These are phyloP conservation scores for Mamestra brassicae DNA, from an alignment of 2,888 invertebrate species.

Conservation along the genomic window DNA sequence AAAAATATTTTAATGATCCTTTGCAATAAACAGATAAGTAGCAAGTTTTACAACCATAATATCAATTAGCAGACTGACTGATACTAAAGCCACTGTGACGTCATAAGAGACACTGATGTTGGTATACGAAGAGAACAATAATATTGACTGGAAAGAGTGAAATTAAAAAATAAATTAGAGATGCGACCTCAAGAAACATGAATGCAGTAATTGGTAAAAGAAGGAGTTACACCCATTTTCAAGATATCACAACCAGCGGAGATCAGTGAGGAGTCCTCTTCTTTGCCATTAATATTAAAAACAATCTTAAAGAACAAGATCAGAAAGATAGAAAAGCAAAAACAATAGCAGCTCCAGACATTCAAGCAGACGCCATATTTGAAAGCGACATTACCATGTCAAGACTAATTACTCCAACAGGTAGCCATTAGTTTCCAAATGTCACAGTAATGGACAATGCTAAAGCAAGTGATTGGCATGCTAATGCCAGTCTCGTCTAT, in stretches of 20 bases:
- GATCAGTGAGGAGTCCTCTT: neutral
- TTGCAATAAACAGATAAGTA: neutral
- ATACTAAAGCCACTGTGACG: neutral
- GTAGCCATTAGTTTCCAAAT: conserved; percentile 71
- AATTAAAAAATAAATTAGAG: neutral
- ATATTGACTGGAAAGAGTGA: neutral
- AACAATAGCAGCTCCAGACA: neutral
- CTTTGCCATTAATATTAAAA: neutral
- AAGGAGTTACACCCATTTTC: too few species aligned
- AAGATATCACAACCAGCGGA: neutral
- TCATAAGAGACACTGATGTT: conserved; percentile 4
- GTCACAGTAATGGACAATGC: conserved; percentile 50
- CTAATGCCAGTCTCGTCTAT: conserved; percentile 35
- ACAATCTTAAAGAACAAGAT: neutral
- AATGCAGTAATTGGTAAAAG: neutral
- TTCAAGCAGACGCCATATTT: conserved; percentile 29
- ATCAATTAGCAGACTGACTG: neutral
- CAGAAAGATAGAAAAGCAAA: neutral
- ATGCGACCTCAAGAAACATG: neutral
- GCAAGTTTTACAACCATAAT: neutral
- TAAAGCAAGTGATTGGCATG: conserved; percentile 51
- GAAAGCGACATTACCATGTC: conserved; percentile 54
- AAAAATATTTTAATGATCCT: neutral
- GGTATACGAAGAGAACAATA: too few species aligned
- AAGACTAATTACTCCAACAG: conserved; percentile 72